Evolutionary conservation across 2,888 invertebrate genomes (phyloP).

Genomic region (Drosophila gaucha): DNA sequence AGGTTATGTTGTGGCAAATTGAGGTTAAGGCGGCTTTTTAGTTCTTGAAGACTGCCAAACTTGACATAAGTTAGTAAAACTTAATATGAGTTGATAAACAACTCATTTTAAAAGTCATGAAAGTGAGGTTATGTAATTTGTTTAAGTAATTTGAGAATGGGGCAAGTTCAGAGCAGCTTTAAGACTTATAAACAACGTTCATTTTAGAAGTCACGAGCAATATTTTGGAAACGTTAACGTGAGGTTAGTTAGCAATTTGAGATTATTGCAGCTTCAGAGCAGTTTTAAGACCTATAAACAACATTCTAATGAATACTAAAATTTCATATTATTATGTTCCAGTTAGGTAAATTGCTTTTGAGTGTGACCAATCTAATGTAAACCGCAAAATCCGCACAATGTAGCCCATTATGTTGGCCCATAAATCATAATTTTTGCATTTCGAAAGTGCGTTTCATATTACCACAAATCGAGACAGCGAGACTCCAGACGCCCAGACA

Average conservation of each 20-base stretch:
- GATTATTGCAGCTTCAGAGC: too few species aligned
- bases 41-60: not conserved
- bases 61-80: not conserved
- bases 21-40: not conserved
- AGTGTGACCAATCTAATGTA: constrained; percentile 16
- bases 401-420: constrained; percentile 12
- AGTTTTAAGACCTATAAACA: constrained; percentile 10
- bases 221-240: too few species aligned
- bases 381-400: constrained; percentile 19
- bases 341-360: not conserved
- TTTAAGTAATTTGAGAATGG: too few species aligned
- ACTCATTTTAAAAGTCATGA: not conserved
- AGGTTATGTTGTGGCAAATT: constrained; percentile 1
- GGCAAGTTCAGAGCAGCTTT: not conserved
- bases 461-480: constrained; percentile 54
- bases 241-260: too few species aligned
- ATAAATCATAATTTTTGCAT: constrained; percentile 54
- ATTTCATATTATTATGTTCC: constrained; percentile 6
- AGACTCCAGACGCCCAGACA: constrained; percentile 22
- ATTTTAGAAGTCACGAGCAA: not conserved
- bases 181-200: too few species aligned
- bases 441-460: constrained; percentile 79
- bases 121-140: not conserved
- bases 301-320: constrained; percentile 12
- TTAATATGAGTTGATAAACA: not conserved